These are phyloP conservation scores for Epinephelus moara DNA, from an alignment of 2,113 vertebrate species.

Conservation along the genomic window DNA sequence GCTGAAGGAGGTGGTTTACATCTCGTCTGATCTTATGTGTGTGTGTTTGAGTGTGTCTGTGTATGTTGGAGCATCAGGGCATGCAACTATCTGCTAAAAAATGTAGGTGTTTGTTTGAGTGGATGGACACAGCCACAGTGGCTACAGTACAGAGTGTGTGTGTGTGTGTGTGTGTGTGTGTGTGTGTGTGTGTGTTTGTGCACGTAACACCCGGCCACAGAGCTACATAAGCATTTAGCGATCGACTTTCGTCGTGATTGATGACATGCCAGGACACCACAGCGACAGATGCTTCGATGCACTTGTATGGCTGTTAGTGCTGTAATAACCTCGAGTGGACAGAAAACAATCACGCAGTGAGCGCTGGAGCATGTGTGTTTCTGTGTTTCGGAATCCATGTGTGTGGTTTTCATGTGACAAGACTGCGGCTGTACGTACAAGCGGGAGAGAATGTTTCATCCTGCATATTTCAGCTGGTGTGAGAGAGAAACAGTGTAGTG, in stretches of 20 bases:
- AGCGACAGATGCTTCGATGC: constrained; percentile 31
- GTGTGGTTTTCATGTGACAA: constrained; percentile 1
- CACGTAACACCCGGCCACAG: background rate
- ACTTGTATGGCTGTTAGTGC: constrained; percentile 8
- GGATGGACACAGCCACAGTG: background rate
- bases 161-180: too few relatives aligned
- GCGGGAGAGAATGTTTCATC: background rate
- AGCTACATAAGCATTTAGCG: constrained; percentile 34
- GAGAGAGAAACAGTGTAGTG: constrained; percentile 3
- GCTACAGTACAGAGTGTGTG: too few relatives aligned
- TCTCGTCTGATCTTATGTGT: constrained; percentile 2
- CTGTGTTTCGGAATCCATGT: background rate
- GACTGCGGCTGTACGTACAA: background rate
- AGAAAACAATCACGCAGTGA: constrained; percentile 9
- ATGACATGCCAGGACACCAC: background rate
- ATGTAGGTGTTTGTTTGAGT: background rate
- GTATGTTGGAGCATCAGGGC: background rate
- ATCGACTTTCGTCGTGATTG: constrained; percentile 44
- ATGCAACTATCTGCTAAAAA: background rate
- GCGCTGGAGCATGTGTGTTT: background rate
- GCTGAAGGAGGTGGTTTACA: constrained; percentile 18
- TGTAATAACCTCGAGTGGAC: constrained; percentile 39
- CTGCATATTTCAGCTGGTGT: constrained; percentile 23
- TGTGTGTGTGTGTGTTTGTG: background rate
- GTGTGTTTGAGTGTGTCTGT: background rate